Evolutionary conservation across 1,140 invertebrate genomes (phyloP), one percentile per base, ranked within the genome.

Genomic region (Heliothis virescens): DNA sequence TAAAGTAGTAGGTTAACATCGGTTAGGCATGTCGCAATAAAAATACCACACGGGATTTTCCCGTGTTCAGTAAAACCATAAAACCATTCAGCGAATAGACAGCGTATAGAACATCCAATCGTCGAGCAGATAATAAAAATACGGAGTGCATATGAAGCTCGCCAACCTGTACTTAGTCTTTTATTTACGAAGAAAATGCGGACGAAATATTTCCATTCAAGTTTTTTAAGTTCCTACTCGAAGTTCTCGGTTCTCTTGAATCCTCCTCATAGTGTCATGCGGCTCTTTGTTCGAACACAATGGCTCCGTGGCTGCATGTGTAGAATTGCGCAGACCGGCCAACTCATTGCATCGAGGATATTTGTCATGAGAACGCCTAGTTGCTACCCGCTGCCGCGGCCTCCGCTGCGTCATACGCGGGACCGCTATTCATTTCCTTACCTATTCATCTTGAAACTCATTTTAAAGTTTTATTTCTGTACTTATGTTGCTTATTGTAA

Each of bases 261-360:
- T 88, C 85, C 84, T 85, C 82, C 82, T 87, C 86, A 83, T 87
- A 89, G 85, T 85, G 86, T 88, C 85, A 86, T 85, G 86, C 81
- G 82, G 80, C 77, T 85, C 88, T 87, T 94, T 94, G 92, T 94
- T 87, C 89, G 79, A 73, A 78, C 75, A 93, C 91, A 93, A 93
- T 92, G 76, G 89, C 29, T 65, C 65, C 75, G 79, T 47, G 73
- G 73, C 79, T 81, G 86, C 87, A 87, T 91, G 85, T 91, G 87
- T 88, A 88, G 85, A 78, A 85, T 83, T 84, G 85, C 81, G 82
- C 82, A 85, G 86, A 88, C 90, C 85, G 85, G 85, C 83, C 85
- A 83, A 78, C 86, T 84, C 86, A 90, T 89, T 87, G 86, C 84
- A 84, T 87, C 81, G 82, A 60, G 78, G 69, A 72, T 73, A 79